Evolutionary conservation across 2,113 vertebrate genomes (phyloP), one percentile per base, ranked within the genome.

Genomic region (Crotalus helleri): DNA sequence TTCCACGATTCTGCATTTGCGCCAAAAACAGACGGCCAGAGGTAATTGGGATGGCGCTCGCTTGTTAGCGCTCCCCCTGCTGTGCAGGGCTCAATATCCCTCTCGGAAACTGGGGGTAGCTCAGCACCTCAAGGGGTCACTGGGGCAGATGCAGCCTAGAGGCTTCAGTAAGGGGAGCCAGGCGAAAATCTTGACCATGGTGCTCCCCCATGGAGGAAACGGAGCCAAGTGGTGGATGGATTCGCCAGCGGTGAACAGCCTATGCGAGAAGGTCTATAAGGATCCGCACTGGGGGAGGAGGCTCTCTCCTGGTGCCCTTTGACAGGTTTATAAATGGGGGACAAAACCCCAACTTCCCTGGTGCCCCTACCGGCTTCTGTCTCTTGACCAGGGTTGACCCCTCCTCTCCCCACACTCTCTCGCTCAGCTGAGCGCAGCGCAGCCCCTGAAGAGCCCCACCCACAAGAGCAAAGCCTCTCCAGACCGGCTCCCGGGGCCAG

Each of bases 261-360:
- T 19, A 3, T 15, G 1, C 5, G 6, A 74, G 15, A 39, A 15
- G 17, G 15, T 19, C 69, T 19, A 39, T 7, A 19, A 74, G n/a
- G n/a, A 74, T 3, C n/a, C 1, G 2, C 69, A 3, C n/a, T 3
- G n/a, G 13, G 0, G 2, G 2, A 17, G 2, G 69, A 26, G 23
- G 46, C 2, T 51, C 85, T 46, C 23, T 86, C 85, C 85, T 86
- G 10, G 85, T 51, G 11, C 85, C 13, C 85, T 51, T 86, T 49
- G 49, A 29, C 46, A 15, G 24, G 23, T 29, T 87, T 15, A 51
- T 13, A 26, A 49, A 13, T 19, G n/a, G 69, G n/a, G n/a, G 69
- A 19, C 69, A 33, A 17, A 74, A 15, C 64, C 69, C 69, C 3
- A 4, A 69, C 29, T 69, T 33, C 29, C 64, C 64, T n/a, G 61